Evolutionary conservation across 2,797 vertebrate genomes (phyloP), one percentile per base, ranked within the genome.

Genomic region (Enteromius fasciolatus): DNA sequence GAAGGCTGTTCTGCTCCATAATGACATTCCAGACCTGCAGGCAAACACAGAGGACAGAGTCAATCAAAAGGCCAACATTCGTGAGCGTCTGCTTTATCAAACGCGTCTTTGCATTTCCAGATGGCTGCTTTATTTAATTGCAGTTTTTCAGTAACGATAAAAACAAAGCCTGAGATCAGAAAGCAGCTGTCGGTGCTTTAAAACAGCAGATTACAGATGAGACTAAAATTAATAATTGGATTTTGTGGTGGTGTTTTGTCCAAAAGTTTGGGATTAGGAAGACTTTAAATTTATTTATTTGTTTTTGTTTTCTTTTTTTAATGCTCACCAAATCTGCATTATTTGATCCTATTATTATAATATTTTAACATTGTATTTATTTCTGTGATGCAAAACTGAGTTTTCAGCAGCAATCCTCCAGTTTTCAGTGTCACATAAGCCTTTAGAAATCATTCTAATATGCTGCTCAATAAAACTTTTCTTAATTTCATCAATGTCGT

Each of bases 1-100:
- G 85, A 79, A 96, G 95, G 90, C 94, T 94, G 85, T 95, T 94
- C 89, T 95, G 95, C 88, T 97, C 97, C 97, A 98, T 98, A 88
- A 91, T 95, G 90, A 86, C 96, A 96, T 96, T 88, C 94, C 94
- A 95, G 64, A 84, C 72, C 78, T 77, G 63, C 39, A 79, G 63
- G 66, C 48, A 69, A 61, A 80, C 66, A 75, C 59, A 83, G 66
- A 81, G 15, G 50, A 54, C 25, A 79, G 14, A 46, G 39, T 50
- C 69, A 74, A 41, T 74, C 20, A 52, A 61, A 72, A 48, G 18
- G 39, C 36, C 3, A 15, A 41, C 72, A 20, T 44, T 59, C 5
- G 0, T 54, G 31, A 59, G 15, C 1, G 9, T 76, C 33, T 77
- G 23, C 28, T 33, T 72, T 31, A 63, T 81, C 57, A 36, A 28